Evolutionary conservation across 1,140 invertebrate genomes (phyloP).

Genomic region (Centruroides vittatus): DNA sequence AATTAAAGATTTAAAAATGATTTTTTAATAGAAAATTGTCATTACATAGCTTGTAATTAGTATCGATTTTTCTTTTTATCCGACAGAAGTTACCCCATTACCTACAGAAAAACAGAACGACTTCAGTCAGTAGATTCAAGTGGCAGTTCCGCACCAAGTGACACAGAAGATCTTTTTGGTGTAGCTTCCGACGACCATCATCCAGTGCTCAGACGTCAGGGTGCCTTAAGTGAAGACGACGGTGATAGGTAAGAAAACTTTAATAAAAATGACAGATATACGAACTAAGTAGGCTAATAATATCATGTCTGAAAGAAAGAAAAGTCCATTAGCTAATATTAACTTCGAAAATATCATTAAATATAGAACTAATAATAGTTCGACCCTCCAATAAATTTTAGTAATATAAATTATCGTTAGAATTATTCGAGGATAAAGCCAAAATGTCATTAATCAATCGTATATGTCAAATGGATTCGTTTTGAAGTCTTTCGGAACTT

Average conservation of each 20-base stretch:
- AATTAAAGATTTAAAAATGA: too few species aligned
- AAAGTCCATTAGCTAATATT: background rate
- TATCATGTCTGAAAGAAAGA: background rate
- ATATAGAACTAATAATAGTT: too few species aligned
- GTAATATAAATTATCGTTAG: too few species aligned
- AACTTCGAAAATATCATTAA: background rate
- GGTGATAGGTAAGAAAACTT: constrained; percentile 1
- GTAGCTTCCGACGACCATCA: constrained; percentile 2
- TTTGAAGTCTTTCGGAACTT: too few species aligned
- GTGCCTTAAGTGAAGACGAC: constrained; percentile 10
- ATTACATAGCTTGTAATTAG: too few species aligned
- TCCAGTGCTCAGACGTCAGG: constrained; percentile 9
- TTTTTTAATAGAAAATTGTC: too few species aligned
- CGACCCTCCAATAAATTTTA: too few species aligned
- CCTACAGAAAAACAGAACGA: background rate
- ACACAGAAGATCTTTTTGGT: background rate
- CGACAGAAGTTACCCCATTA: background rate
- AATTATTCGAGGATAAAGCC: too few species aligned
- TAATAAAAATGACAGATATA: background rate
- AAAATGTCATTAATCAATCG: too few species aligned
- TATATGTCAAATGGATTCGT: too few species aligned
- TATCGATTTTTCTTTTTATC: background rate
- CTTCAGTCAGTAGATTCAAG: background rate
- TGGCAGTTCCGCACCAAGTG: background rate
- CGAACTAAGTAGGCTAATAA: background rate